phyloP scores from a whole-genome alignment of 2,113 vertebrate species.

The Phyllopteryx taeniolatus region DNA sequence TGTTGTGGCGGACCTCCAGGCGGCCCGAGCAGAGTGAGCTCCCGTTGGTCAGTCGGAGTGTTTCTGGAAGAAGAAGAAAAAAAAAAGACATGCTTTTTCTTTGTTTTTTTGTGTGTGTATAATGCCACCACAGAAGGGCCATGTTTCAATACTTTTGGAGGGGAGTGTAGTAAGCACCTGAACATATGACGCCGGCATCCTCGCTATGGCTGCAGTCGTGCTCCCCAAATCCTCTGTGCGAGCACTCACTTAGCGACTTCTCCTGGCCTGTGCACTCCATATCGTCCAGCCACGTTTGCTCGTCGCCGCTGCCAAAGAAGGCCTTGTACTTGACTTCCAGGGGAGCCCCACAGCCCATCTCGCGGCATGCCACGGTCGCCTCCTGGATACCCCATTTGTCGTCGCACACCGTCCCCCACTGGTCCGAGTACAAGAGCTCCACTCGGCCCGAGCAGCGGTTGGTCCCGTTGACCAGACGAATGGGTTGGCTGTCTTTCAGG shows the following conservation, averaged over 20 bases:
- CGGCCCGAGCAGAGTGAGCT: conserved; percentile 58
- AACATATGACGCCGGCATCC: conserved; percentile 60
- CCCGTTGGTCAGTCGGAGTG: conserved; percentile 51
- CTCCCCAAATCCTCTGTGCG: conserved; percentile 53
- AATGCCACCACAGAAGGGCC: too few relatives aligned
- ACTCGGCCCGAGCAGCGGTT: conserved; percentile 56
- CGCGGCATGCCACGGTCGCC: conserved; percentile 46
- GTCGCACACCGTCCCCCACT: conserved; percentile 66
- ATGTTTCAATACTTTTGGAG: background rate
- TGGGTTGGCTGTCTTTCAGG: conserved; percentile 42
- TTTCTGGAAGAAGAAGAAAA: conserved; percentile 29
- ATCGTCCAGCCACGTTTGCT: conserved; percentile 59
- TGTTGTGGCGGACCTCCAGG: conserved; percentile 47
- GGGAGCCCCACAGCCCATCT: conserved; percentile 55
- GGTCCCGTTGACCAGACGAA: conserved; percentile 55
- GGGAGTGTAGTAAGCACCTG: conserved; percentile 34
- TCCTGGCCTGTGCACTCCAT: conserved; percentile 56
- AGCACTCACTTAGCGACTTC: conserved; percentile 50
- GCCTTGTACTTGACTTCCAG: conserved; percentile 41
- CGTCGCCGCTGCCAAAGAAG: conserved; percentile 43
- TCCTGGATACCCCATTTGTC: conserved; percentile 63
- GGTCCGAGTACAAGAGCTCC: conserved; percentile 45
- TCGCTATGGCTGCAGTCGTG: conserved; percentile 62
- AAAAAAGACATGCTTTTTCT: background rate
- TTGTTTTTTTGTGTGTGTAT: too few relatives aligned